Conservation (phyloP, 1,140 invertebrate genomes). For the Drosophila guanche region DNA sequence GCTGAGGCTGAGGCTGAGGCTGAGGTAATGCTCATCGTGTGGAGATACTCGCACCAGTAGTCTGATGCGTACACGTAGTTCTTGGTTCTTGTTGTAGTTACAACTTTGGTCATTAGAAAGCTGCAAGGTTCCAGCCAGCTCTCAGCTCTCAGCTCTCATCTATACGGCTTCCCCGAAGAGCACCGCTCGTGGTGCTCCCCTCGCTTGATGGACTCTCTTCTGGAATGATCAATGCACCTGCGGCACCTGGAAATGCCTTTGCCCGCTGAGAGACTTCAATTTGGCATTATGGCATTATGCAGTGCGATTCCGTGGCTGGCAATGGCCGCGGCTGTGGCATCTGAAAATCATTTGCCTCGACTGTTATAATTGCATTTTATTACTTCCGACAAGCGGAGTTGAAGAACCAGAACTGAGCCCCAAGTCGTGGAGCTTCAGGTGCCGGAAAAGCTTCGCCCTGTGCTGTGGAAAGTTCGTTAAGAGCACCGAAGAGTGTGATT, state of each 20-base stretch:
- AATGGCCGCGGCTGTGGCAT: conserved; percentile 20
- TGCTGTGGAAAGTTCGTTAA: conserved; percentile 34
- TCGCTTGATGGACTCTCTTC: conserved; percentile 31
- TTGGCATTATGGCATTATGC: conserved; percentile 27
- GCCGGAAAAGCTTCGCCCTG: conserved; percentile 48
- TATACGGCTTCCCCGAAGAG: no score
- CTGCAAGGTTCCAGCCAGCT: conserved; percentile 39
- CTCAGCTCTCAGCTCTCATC: conserved; percentile 1
- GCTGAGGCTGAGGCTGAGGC: neutral
- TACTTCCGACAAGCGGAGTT: conserved; percentile 54
- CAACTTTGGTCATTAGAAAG: conserved; percentile 66
- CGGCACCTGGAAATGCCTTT: conserved; percentile 3
- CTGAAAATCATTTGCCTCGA: conserved; percentile 51
- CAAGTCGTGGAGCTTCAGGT: conserved; percentile 26
- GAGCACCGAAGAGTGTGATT: neutral
- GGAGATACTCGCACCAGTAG: no score
- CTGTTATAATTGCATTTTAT: conserved; percentile 68
- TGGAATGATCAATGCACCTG: conserved; percentile 53
- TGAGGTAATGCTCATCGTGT: conserved; percentile 52
- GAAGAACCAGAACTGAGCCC: conserved; percentile 31
- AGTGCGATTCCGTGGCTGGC: conserved; percentile 12
- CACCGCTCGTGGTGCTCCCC: no score
- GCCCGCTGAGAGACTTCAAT: conserved; percentile 32
- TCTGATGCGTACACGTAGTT: conserved; percentile 1
- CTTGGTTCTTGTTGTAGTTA: conserved; percentile 24